These are phyloP conservation scores for Crypturellus undulatus DNA, from an alignment of 2,113 vertebrate genomes.

Conservation along the genomic window DNA sequence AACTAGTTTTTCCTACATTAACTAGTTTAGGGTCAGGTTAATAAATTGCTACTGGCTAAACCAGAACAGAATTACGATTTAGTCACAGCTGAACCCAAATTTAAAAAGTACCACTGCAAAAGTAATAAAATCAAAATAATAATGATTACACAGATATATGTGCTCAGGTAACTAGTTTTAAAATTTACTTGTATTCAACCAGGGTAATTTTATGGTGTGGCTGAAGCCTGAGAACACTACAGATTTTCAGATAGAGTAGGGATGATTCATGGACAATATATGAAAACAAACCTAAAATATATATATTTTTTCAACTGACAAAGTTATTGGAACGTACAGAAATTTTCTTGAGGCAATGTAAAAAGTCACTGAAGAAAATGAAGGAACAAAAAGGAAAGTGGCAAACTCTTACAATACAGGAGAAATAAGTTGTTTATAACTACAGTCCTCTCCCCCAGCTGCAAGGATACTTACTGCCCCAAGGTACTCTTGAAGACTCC, in stretches of 20 bases:
- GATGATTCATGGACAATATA: background rate
- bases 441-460: background rate
- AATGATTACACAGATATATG: background rate
- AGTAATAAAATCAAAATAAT: background rate
- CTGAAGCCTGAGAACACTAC: background rate
- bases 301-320: background rate
- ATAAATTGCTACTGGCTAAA: background rate
- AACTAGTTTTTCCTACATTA: background rate
- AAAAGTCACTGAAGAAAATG: background rate
- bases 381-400: background rate
- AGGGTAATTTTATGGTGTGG: background rate
- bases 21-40: background rate
- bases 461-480: background rate
- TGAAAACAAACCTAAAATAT: background rate
- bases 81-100: background rate
- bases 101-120: background rate
- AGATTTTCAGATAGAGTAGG: background rate
- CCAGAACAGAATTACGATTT: background rate
- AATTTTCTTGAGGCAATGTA: background rate
- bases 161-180: background rate
- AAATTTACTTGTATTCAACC: background rate
- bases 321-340: background rate
- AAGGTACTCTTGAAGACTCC: slow-evolving; percentile 13
- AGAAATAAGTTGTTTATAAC: background rate
- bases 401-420: background rate